A percentile compares a stretch with the other conserved stretches of the same genome.
Evolutionary conservation across 2,888 invertebrate species (phyloP).

Genomic region (Archaeoteleia sp.): DNA sequence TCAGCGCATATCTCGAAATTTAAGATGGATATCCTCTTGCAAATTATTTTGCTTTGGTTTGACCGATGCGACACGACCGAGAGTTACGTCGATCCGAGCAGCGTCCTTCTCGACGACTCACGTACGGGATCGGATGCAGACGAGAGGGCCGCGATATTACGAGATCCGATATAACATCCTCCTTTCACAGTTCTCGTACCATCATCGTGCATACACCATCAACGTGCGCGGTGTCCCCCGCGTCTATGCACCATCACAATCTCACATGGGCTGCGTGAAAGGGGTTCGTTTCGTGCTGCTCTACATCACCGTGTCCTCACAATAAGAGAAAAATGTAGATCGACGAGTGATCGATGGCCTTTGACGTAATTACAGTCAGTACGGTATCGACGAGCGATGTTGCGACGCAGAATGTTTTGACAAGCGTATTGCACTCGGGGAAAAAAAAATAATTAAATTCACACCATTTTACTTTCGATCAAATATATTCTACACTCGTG

Average conservation of each 20-base stretch:
- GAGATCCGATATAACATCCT: conserved; percentile 11
- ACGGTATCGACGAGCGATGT: too few species aligned
- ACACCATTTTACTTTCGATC: too few species aligned
- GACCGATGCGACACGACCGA: too few species aligned
- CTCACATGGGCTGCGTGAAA: conserved; percentile 1
- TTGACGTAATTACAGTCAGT: not conserved
- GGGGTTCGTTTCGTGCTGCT: conserved; percentile 8
- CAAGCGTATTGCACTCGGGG: too few species aligned
- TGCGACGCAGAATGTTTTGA: too few species aligned
- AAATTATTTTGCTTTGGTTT: too few species aligned
- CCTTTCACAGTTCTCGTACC: conserved; percentile 7
- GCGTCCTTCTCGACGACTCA: not conserved
- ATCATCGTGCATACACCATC: conserved; percentile 9
- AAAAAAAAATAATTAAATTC: too few species aligned
- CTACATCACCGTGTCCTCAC: not conserved
- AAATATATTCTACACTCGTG: too few species aligned
- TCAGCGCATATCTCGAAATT: too few species aligned
- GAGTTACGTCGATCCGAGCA: too few species aligned
- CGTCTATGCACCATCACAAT: not conserved
- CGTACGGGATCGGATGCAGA: conserved; percentile 12
- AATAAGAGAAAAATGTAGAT: conserved; percentile 6
- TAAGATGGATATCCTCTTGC: too few species aligned
- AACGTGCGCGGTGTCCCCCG: not conserved
- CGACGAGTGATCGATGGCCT: not conserved
- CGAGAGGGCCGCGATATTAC: not conserved